phyloP scores from a whole-genome alignment of 1,140 invertebrate species.

The Druon quercuslanigerum region DNA sequence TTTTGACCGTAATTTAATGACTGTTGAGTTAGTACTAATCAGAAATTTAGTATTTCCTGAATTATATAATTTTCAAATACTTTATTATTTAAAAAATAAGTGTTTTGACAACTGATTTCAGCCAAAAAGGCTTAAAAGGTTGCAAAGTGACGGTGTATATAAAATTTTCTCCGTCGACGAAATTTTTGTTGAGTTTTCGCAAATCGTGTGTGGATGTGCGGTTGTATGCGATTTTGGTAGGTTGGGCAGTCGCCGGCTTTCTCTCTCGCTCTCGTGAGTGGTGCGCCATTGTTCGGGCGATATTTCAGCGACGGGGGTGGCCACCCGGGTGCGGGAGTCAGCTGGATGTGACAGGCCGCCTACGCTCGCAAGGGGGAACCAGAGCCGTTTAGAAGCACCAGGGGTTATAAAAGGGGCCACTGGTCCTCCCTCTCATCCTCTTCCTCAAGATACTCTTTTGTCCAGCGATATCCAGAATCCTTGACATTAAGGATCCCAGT shows the following conservation, averaged over 20 bases:
- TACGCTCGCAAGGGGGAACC: constrained; percentile 71
- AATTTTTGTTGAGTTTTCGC: constrained; percentile 58
- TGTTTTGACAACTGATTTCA: too few relatives aligned
- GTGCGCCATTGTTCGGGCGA: constrained; percentile 73
- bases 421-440: constrained; percentile 47
- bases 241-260: constrained; percentile 10
- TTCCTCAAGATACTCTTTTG: constrained; percentile 61
- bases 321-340: constrained; percentile 66
- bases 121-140: too few relatives aligned
- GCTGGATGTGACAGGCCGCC: constrained; percentile 75
- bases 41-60: too few relatives aligned
- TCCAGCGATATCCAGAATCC: constrained; percentile 60
- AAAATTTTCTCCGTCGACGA: constrained; percentile 55
- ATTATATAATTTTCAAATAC: too few relatives aligned
- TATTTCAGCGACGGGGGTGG: constrained; percentile 71
- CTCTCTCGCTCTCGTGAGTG: constrained; percentile 50
- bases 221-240: constrained; percentile 27
- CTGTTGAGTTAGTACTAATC: too few relatives aligned
- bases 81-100: too few relatives aligned
- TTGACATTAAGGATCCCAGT: constrained; percentile 57
- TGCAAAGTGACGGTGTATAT: constrained; percentile 15
- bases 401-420: constrained; percentile 64
- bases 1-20: too few relatives aligned
- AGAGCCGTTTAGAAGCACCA: constrained; percentile 67
- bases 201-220: constrained; percentile 4